Conservation (phyloP, 2,888 invertebrate species). For the Agrochola lychnidis region DNA sequence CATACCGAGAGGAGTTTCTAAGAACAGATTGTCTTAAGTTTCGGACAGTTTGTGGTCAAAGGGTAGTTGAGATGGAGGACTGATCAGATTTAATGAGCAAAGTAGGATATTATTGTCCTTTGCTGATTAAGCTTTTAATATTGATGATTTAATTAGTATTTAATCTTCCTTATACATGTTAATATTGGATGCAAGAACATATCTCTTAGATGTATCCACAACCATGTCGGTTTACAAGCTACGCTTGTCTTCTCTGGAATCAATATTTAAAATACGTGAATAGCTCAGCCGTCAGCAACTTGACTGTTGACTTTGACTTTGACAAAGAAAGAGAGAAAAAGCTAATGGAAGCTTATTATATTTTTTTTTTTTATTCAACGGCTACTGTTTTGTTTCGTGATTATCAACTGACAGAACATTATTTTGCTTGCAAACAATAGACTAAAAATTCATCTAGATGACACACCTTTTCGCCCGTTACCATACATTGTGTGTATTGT, state of each 20-base stretch:
- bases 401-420: neutral
- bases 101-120: slow-evolving; percentile 11
- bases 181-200: neutral
- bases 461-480: neutral
- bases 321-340: neutral
- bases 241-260: neutral
- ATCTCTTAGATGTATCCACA: neutral
- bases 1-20: slow-evolving; percentile 19
- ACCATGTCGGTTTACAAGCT: neutral
- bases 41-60: slow-evolving; percentile 26
- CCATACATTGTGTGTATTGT: neutral
- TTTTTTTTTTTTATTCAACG: neutral
- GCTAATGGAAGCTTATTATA: neutral
- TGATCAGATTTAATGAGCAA: slow-evolving; percentile 6
- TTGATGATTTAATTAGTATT: neutral
- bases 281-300: neutral
- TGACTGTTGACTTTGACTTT: no score
- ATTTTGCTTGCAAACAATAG: neutral
- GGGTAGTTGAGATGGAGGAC: slow-evolving; percentile 1
- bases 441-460: neutral
- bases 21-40: slow-evolving; percentile 30
- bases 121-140: neutral
- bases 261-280: neutral
- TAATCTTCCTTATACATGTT: neutral
- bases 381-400: neutral